A percentile compares a stretch with the other conserved stretches of the same genome.
Evolutionary conservation across 2,888 invertebrate genomes (phyloP).

Genomic region (Limnephilus rhombicus): DNA sequence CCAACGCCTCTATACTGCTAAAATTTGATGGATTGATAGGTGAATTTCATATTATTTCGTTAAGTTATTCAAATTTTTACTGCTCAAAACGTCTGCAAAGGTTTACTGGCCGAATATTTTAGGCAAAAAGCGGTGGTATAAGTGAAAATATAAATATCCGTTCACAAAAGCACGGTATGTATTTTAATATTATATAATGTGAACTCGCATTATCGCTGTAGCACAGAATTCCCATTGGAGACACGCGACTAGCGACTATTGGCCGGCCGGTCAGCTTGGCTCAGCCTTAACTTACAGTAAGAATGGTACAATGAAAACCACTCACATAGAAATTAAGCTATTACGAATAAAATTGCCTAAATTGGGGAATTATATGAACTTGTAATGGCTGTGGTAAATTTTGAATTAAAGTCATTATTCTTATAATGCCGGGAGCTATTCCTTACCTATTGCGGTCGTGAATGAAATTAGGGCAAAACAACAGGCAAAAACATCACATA

Average conservation of each 20-base stretch:
- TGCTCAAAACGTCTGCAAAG: neutral
- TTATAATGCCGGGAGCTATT: neutral
- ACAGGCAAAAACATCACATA: neutral
- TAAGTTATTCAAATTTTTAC: neutral
- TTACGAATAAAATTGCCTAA: conserved; percentile 42
- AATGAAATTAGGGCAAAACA: neutral
- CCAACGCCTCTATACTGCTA: neutral
- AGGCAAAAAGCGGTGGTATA: conserved; percentile 23
- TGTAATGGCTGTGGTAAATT: conserved; percentile 37
- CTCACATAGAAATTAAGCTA: conserved; percentile 43
- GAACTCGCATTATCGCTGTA: conserved; percentile 32
- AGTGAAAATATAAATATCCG: conserved; percentile 44
- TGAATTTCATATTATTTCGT: neutral
- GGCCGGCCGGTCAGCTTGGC: neutral
- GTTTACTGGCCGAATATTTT: conserved; percentile 21
- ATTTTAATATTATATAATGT: conserved; percentile 37
- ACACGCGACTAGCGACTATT: conserved; percentile 18
- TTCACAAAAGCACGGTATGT: conserved; percentile 35
- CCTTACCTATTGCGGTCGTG: neutral
- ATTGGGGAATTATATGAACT: conserved; percentile 40
- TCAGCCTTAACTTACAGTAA: conserved; percentile 7
- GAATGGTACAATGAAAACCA: conserved; percentile 38
- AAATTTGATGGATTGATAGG: neutral
- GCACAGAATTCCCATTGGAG: conserved; percentile 28
- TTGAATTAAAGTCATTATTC: conserved; percentile 41